These are phyloP conservation scores for Epicauta chinensis DNA, from an alignment of 1,140 invertebrate genomes.

Conservation along the genomic window DNA sequence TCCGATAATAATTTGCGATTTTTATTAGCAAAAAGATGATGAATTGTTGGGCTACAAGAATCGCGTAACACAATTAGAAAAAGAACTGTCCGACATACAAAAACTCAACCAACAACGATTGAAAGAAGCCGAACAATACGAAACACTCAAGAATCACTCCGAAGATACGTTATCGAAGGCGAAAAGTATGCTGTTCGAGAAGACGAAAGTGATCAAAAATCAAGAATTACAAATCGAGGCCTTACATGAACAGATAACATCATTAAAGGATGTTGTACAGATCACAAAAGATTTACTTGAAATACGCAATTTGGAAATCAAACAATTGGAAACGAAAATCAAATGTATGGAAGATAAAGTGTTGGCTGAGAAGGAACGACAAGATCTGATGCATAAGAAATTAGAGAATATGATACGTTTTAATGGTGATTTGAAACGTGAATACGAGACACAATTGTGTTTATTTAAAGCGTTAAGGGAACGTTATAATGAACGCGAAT, in stretches of 20 bases:
- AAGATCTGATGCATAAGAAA: slow-evolving; percentile 59
- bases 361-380: slow-evolving; percentile 60
- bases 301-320: slow-evolving; percentile 69
- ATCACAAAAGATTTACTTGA: slow-evolving; percentile 72
- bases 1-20: slow-evolving; percentile 8
- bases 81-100: slow-evolving; percentile 29
- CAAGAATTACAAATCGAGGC: slow-evolving; percentile 68
- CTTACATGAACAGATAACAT: slow-evolving; percentile 59
- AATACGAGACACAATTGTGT: slow-evolving; percentile 66
- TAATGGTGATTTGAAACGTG: slow-evolving; percentile 64
- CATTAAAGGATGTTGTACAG: slow-evolving; percentile 67
- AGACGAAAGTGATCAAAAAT: slow-evolving; percentile 63
- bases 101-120: slow-evolving; percentile 29
- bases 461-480: slow-evolving; percentile 52
- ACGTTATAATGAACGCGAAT: slow-evolving; percentile 35
- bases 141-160: slow-evolving; percentile 43
- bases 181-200: slow-evolving; percentile 59
- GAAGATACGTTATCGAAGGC: slow-evolving; percentile 53
- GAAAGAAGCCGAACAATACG: slow-evolving; percentile 31
- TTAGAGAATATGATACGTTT: slow-evolving; percentile 60
- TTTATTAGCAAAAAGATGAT: slow-evolving; percentile 29
- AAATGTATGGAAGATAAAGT: slow-evolving; percentile 63
- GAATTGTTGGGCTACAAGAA: slow-evolving; percentile 32
- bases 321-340: slow-evolving; percentile 64
- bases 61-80: slow-evolving; percentile 28